Percentiles rank a stretch among this genome's conserved stretches.
Evolutionary conservation across 1,140 invertebrate species (phyloP).

Genomic region (Temnothorax curvispinosus): DNA sequence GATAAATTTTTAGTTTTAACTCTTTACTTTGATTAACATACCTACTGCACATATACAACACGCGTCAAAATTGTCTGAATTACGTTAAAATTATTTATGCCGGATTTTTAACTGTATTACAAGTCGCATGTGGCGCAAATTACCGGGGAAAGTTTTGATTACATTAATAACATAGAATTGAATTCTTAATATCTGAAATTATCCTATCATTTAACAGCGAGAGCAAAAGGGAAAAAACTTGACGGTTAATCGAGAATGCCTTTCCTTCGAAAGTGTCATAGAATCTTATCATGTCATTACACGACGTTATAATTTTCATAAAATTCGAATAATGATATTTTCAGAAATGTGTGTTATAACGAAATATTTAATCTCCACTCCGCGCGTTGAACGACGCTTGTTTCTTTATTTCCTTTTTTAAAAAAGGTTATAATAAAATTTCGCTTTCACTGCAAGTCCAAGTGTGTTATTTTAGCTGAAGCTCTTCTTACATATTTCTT

Average conservation of each 20-base stretch:
- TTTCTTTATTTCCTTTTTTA: too few species aligned
- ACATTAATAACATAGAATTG: constrained; percentile 45
- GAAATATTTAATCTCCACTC: neutral
- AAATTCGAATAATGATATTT: constrained; percentile 50
- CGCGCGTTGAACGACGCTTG: neutral
- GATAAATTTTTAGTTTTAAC: neutral
- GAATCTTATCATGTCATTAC: neutral
- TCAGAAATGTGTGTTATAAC: neutral
- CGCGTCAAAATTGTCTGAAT: neutral
- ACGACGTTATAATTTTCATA: constrained; percentile 42
- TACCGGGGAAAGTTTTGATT: constrained; percentile 36
- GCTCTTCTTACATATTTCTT: too few species aligned
- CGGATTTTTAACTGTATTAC: neutral
- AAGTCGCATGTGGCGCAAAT: constrained; percentile 44
- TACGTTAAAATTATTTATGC: constrained; percentile 11
- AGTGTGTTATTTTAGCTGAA: too few species aligned
- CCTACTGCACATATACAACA: too few species aligned
- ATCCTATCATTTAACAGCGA: neutral
- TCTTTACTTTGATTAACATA: neutral
- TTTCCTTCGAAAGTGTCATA: constrained; percentile 14
- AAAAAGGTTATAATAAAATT: constrained; percentile 35
- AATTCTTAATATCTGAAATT: constrained; percentile 26
- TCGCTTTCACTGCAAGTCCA: constrained; percentile 15
- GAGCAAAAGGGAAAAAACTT: constrained; percentile 14
- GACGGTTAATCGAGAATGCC: constrained; percentile 31